These are phyloP conservation scores for Pygocentrus nattereri DNA, from an alignment of 2,797 vertebrate species.

Conservation along the genomic window DNA sequence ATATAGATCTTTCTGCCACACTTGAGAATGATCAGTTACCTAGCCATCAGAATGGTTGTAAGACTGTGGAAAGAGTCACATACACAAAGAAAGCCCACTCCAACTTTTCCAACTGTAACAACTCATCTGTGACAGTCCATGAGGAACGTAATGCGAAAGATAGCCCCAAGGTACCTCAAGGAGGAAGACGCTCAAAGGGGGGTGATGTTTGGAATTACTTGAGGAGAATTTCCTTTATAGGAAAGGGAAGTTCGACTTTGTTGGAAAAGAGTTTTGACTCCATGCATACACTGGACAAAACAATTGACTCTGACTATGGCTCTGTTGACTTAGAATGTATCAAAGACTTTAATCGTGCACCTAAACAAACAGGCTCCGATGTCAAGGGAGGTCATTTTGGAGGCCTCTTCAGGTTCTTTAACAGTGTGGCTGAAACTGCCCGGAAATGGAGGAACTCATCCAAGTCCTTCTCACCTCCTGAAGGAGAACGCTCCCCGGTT, in stretches of 20 bases:
- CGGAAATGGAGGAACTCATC: constrained; percentile 87
- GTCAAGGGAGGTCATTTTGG: constrained; percentile 83
- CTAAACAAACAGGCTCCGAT: constrained; percentile 69
- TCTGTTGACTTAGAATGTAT: constrained; percentile 80
- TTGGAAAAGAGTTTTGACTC: constrained; percentile 83
- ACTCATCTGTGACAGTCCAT: constrained; percentile 61
- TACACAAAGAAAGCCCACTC: constrained; percentile 74
- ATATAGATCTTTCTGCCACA: constrained; percentile 78
- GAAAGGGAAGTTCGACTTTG: constrained; percentile 78
- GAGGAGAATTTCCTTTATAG: constrained; percentile 86
- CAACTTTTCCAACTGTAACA: constrained; percentile 77
- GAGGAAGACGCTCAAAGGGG: constrained; percentile 77
- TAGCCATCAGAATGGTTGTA: constrained; percentile 70
- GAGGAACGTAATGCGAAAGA: constrained; percentile 76
- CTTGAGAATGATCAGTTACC: constrained; percentile 73
- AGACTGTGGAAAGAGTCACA: constrained; percentile 71
- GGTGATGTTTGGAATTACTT: constrained; percentile 91
- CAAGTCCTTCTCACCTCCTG: constrained; percentile 80
- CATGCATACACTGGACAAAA: constrained; percentile 80
- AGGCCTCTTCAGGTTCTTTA: constrained; percentile 88
- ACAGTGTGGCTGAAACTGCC: constrained; percentile 84
- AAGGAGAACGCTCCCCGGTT: constrained; percentile 76
- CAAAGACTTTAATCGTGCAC: constrained; percentile 75
- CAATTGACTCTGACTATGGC: constrained; percentile 77
- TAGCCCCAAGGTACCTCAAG: constrained; percentile 69